Percentiles rank a stretch among this genome's conserved stretches.
phyloP scores from a whole-genome alignment of 64 coral and sea anemone species.

The Acropora tenuis region DNA sequence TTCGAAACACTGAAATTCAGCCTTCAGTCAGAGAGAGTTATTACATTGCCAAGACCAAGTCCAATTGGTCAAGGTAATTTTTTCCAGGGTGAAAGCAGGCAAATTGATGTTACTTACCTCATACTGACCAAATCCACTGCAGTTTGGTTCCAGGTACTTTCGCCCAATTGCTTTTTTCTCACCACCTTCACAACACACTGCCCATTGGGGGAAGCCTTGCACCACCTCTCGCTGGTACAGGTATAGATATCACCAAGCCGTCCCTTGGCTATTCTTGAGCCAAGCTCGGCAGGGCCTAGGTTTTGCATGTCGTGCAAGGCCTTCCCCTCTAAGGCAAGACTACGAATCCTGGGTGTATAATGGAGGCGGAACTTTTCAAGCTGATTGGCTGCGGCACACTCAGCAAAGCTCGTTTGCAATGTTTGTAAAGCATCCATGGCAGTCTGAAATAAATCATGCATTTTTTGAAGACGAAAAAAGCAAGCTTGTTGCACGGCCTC shows the following conservation, averaged over 20 bases:
- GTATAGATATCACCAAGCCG: conserved; percentile 22
- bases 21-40: too few species aligned
- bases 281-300: conserved; percentile 21
- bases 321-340: conserved; percentile 37
- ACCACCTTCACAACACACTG: conserved; percentile 42
- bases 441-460: neutral
- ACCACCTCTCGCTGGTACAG: conserved; percentile 45
- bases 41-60: too few species aligned
- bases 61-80: neutral
- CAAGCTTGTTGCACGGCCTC: conserved; percentile 20
- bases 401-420: neutral
- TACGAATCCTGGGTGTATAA: conserved; percentile 41
- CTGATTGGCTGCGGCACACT: neutral
- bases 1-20: too few species aligned
- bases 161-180: neutral
- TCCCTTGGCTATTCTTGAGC: neutral
- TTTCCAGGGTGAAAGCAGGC: neutral
- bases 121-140: conserved; percentile 54
- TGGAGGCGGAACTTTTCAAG: conserved; percentile 18
- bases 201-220: neutral
- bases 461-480: neutral
- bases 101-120: conserved; percentile 29
- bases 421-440: neutral
- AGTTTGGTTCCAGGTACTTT: conserved; percentile 47
- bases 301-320: conserved; percentile 36